Base-by-base conservation (phyloP, 2,113 vertebrate species). In the Engraulis encrasicolus region DNA sequence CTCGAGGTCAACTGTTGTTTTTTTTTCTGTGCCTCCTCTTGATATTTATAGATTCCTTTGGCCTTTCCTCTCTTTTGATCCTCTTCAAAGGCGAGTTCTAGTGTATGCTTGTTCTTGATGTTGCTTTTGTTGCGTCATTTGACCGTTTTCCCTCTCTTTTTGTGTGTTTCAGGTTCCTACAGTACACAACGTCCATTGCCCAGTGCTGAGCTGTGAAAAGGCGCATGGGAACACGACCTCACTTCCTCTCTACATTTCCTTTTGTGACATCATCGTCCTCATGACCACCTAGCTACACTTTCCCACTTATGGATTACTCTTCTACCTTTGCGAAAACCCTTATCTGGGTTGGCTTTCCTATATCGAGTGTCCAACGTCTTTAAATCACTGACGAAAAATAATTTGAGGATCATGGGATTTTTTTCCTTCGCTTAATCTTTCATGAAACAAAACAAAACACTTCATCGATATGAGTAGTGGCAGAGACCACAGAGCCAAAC, bases 381-480 rank as follows among this genome's bases (percentile, higher is more conserved):
- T 34, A 3, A 58, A 23, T 11, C 54, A 58, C 54, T 58, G 54
- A 58, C n/a, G n/a, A n/a, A n/a, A n/a, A n/a, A n/a, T n/a, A n/a
- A n/a, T n/a, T n/a, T n/a, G n/a, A n/a, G n/a, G n/a, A n/a, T n/a
- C n/a, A n/a, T n/a, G n/a, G n/a, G n/a, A n/a, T n/a, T n/a, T n/a
- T n/a, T n/a, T n/a, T n/a, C n/a, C n/a, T n/a, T n/a, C n/a, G n/a
- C n/a, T n/a, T n/a, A n/a, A n/a, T n/a, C n/a, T 45, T 45, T 45
- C 9, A 20, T n/a, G 58, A 66, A 27, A 27, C 23, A 66, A 83
- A 78, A 84, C 79, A 66, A 84, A 61, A 79, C 81, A 80, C 36
- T 89, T 82, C 87, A 34, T 89, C 89, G 92, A 91, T 89, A 96
- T 96, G 96, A 96, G 91, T n/a, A n/a, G n/a, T 27, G 91, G 95